These are phyloP conservation scores for Tonatia bakeri DNA, from an alignment of 2,113 vertebrate genomes.

Conservation along the genomic window DNA sequence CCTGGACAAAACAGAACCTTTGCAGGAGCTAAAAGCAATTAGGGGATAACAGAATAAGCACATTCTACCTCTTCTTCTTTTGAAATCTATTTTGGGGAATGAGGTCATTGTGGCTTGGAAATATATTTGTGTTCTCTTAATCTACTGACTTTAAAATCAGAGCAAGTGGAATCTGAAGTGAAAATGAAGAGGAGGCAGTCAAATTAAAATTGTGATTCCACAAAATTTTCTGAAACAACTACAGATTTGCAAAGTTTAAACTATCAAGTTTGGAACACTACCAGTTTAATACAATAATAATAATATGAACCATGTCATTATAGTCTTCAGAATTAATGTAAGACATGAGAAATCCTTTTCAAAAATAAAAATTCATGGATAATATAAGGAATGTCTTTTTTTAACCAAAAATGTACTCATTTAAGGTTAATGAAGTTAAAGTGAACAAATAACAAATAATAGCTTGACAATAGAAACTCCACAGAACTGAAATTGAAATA, in stretches of 20 bases:
- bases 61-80: not conserved
- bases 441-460: conserved; percentile 32
- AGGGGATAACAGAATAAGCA: not conserved
- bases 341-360: not conserved
- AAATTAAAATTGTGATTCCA: conserved; percentile 36
- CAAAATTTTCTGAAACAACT: not conserved
- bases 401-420: not conserved
- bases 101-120: not conserved
- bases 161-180: not conserved
- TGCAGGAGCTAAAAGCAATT: conserved; percentile 26
- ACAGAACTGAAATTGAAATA: not conserved
- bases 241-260: not conserved
- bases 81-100: not conserved
- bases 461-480: not conserved
- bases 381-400: not conserved
- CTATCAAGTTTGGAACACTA: not conserved
- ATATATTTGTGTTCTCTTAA: not conserved
- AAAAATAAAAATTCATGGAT: not conserved
- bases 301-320: not conserved
- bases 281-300: conserved; percentile 1
- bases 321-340: not conserved
- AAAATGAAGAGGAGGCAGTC: not conserved
- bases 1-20: conserved; percentile 51
- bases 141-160: not conserved
- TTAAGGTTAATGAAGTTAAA: not conserved